Percentiles rank a stretch among this genome's conserved stretches.
Evolutionary conservation across 2,888 invertebrate species (phyloP).

Genomic region (Protonemura montana): DNA sequence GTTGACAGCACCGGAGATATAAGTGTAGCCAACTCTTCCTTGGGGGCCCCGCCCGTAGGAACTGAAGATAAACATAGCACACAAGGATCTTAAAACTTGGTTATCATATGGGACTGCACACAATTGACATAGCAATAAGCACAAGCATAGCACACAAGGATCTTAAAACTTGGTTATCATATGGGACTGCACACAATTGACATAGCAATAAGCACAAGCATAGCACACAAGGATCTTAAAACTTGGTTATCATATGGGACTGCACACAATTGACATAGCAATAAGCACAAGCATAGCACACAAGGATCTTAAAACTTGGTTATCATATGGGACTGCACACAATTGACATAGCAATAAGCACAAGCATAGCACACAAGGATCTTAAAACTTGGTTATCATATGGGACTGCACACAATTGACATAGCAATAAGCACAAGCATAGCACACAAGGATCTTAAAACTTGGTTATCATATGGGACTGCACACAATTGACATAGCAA

Average conservation of each 20-base stretch:
- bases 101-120: neutral
- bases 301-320: no score
- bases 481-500: neutral
- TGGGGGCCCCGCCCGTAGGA: conserved; percentile 67
- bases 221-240: no score
- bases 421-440: conserved; percentile 8
- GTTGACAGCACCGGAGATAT: conserved; percentile 81
- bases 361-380: no score
- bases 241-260: no score
- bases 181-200: neutral
- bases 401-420: neutral
- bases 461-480: no score
- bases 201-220: conserved; percentile 1
- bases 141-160: no score
- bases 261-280: neutral
- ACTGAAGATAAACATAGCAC: no score
- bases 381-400: no score
- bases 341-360: neutral
- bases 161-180: no score
- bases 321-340: neutral
- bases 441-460: no score
- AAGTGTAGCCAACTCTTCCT: conserved; percentile 81
- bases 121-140: neutral
- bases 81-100: no score
- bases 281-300: no score